Evolutionary conservation across 2,113 vertebrate genomes (phyloP).

Genomic region (Crypturellus undulatus): DNA sequence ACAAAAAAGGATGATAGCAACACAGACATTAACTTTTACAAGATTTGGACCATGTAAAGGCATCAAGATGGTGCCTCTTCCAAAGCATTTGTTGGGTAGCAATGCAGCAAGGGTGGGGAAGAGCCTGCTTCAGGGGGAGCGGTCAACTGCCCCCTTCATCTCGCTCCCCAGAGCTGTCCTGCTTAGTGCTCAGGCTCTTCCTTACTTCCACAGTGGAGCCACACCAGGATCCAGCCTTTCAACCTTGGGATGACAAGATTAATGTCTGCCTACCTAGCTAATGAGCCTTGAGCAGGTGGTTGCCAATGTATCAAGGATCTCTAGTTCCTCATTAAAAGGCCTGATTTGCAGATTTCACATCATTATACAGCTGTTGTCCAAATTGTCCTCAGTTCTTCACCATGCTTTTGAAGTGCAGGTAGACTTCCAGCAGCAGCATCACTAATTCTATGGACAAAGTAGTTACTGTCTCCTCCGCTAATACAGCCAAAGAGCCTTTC

Average conservation of each 20-base stretch:
- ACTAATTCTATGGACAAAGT: neutral
- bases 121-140: neutral
- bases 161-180: neutral
- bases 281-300: slow-evolving; percentile 29
- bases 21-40: neutral
- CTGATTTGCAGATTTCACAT: neutral
- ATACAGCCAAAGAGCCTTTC: neutral
- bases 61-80: neutral
- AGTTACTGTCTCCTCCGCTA: neutral
- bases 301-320: neutral
- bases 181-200: neutral
- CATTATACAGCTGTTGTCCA: neutral
- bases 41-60: neutral
- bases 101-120: neutral
- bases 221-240: neutral
- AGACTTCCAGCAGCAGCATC: neutral
- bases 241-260: slow-evolving; percentile 32
- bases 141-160: neutral
- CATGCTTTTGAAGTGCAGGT: accelerated
- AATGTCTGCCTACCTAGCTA: neutral
- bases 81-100: neutral
- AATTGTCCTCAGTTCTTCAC: neutral
- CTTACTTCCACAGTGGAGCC: neutral
- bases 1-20: neutral
- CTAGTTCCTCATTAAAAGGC: slow-evolving; percentile 20